phyloP scores from a whole-genome alignment of 2,113 vertebrate species.

The Proteles cristata region DNA sequence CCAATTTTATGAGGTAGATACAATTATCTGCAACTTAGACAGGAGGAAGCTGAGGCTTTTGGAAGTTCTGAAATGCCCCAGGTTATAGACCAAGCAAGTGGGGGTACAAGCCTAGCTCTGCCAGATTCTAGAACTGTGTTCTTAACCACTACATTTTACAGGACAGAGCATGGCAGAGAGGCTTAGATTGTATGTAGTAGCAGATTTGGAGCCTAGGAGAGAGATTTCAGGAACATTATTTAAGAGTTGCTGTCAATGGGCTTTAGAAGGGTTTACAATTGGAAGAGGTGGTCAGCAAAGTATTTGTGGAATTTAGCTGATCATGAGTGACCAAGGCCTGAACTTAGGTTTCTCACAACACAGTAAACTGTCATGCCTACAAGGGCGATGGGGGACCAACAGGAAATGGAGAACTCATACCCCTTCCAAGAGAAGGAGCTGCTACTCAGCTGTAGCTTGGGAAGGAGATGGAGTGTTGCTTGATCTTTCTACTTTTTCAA shows the following conservation, averaged over 20 bases:
- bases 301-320: not conserved
- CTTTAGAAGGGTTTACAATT: not conserved
- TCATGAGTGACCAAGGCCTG: not conserved
- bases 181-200: not conserved
- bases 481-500: not conserved
- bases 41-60: not conserved
- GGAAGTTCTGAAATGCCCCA: not conserved
- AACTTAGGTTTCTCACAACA: not conserved
- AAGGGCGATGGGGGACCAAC: not conserved
- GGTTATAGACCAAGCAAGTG: not conserved
- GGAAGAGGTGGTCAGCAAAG: not conserved
- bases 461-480: not conserved
- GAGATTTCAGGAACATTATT: not conserved
- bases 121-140: not conserved
- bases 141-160: not conserved
- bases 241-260: not conserved
- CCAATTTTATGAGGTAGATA: not conserved
- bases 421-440: not conserved
- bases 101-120: not conserved
- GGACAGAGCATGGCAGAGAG: not conserved
- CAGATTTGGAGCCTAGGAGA: not conserved
- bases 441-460: not conserved
- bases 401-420: not conserved
- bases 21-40: not conserved
- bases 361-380: not conserved